Evolutionary conservation across 2,888 invertebrate genomes (phyloP).

Genomic region (Eristalis pertinax): DNA sequence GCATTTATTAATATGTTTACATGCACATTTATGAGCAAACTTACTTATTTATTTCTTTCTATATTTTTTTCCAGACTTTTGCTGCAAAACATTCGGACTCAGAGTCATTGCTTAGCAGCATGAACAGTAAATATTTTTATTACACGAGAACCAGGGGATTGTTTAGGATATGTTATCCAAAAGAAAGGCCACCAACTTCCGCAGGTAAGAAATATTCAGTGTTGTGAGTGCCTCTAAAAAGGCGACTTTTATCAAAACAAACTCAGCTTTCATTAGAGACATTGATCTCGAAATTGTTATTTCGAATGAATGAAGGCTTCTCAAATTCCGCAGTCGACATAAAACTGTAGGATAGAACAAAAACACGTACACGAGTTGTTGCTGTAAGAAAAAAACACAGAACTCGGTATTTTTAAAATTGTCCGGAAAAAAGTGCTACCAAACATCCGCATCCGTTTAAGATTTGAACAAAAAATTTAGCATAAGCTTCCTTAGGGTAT

Average conservation of each 20-base stretch:
- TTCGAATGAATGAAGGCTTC: too few species aligned
- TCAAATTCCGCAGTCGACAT: too few species aligned
- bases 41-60: neutral
- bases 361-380: too few species aligned
- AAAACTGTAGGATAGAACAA: too few species aligned
- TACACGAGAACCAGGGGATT: constrained; percentile 96
- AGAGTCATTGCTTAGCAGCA: constrained; percentile 87
- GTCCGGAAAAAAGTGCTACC: too few species aligned
- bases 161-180: constrained; percentile 96
- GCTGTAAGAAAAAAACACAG: too few species aligned
- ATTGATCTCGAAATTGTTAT: too few species aligned
- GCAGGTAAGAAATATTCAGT: constrained; percentile 83
- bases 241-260: too few species aligned
- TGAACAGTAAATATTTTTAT: constrained; percentile 93
- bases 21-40: neutral
- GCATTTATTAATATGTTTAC: neutral
- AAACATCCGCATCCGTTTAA: too few species aligned
- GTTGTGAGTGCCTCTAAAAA: too few species aligned
- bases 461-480: neutral
- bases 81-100: constrained; percentile 88
- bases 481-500: neutral
- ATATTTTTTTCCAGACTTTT: constrained; percentile 85
- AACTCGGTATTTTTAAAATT: too few species aligned
- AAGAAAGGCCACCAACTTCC: constrained; percentile 90
- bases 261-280: too few species aligned